These are phyloP conservation scores for Rhopilema esculentum DNA, from an alignment of 30 jellyfish, hydroid and myxozoan species.

Conservation along the genomic window DNA sequence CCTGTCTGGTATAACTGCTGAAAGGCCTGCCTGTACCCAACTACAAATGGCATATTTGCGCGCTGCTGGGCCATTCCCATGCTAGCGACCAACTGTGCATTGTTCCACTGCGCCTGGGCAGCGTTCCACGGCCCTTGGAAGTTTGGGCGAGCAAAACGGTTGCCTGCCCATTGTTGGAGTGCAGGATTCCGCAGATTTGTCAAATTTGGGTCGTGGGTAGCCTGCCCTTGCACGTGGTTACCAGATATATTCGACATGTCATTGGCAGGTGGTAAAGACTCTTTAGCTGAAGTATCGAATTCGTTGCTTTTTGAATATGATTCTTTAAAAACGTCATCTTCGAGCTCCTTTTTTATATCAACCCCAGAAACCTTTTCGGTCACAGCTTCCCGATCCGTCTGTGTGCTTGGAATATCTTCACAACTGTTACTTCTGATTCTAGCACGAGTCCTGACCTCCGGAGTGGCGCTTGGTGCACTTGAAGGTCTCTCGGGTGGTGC, in stretches of 20 bases:
- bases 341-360: constrained; percentile 37
- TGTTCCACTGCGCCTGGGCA: constrained; percentile 63
- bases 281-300: neutral
- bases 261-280: neutral
- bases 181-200: constrained; percentile 45
- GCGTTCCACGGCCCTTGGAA: constrained; percentile 48
- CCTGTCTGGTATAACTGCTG: constrained; percentile 69
- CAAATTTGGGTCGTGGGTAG: constrained; percentile 32
- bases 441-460: constrained; percentile 74
- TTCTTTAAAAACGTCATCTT: constrained; percentile 49
- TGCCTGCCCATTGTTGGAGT: constrained; percentile 56
- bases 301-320: constrained; percentile 35
- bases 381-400: constrained; percentile 56
- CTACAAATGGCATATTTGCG: constrained; percentile 55
- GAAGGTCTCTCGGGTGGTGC: constrained; percentile 89
- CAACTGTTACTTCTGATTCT: constrained; percentile 92
- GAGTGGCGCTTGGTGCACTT: constrained; percentile 91
- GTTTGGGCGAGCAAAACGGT: constrained; percentile 37
- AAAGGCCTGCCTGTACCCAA: constrained; percentile 77
- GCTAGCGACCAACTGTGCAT: constrained; percentile 64
- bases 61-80: constrained; percentile 64
- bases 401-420: constrained; percentile 69
- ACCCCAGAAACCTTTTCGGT: constrained; percentile 10
- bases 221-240: neutral
- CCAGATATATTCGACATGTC: neutral